phyloP scores from a whole-genome alignment of 2,797 vertebrate genomes.

The Scarus forsteni region DNA sequence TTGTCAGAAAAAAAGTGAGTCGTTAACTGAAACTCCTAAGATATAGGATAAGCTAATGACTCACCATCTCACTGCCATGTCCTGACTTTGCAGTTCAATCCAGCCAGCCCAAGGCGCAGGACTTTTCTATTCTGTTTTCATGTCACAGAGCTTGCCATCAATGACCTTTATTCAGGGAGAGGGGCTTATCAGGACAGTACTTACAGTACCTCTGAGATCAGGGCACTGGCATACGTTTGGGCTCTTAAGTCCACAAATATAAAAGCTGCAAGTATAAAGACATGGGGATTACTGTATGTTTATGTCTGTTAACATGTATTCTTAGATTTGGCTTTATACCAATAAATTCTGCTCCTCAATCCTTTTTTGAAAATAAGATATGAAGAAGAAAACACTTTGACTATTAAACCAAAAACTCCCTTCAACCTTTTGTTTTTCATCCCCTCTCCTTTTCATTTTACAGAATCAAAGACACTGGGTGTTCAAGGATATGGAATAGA shows the following conservation, averaged over 20 bases:
- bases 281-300: too few species aligned
- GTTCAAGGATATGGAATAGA: conserved; percentile 27
- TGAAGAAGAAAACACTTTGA: background rate
- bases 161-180: background rate
- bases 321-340: too few species aligned
- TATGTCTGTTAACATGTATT: too few species aligned
- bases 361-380: too few species aligned
- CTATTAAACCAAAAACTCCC: conserved; percentile 5
- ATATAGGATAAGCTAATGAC: conserved; percentile 3
- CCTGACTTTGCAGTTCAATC: conserved; percentile 17
- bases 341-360: too few species aligned
- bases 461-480: conserved; percentile 30
- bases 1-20: background rate
- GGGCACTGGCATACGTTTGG: background rate
- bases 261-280: too few species aligned
- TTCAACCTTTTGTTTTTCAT: conserved; percentile 7
- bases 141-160: conserved; percentile 8
- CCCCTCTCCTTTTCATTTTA: conserved; percentile 30
- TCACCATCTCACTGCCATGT: background rate
- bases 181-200: conserved; percentile 1
- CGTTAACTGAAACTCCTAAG: background rate
- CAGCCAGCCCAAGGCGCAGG: background rate
- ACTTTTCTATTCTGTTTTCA: conserved; percentile 14
- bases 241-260: background rate
- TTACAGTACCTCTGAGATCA: background rate